Evolutionary conservation across 1,140 invertebrate species (phyloP), one percentile per base, ranked within the genome.

Genomic region (Coelopa frigida): DNA sequence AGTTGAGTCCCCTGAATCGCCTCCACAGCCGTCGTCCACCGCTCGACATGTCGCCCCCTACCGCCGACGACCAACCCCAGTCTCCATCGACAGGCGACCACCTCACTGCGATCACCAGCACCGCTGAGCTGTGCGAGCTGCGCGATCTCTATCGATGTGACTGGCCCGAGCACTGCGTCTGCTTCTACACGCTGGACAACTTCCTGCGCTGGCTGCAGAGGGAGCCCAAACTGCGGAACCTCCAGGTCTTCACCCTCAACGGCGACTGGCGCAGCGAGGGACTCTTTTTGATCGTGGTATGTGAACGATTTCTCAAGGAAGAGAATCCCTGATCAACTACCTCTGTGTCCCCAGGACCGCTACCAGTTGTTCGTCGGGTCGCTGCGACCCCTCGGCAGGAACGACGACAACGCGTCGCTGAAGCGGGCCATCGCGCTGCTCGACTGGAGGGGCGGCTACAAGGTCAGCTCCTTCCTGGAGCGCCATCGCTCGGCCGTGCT

Each of bases 291-390:
- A 45, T 68, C 50, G 45, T 68, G 50, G 63, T 66, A 40, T 29
- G 53, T 49, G n/a, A 44, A 11, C 6, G 22, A n/a, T 26, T 10
- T 14, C 12, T 26, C 5, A 22, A 24, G 14, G 21, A 12, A 26
- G 11, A 5, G 3, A n/a, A 15, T 32, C 5, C 22, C 35, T 20
- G 11, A 39, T n/a, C n/a, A n/a, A n/a, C 5, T 24, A 6, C 5
- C 6, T 15, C 17, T 46, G n/a, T n/a, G 12, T 39, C 4, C 29
- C 20, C 47, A 66, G 63, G 64, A 68, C 52, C 59, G 64, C 26
- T 68, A 67, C 53, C 64, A 68, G 32, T 27, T 68, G 2, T 68
- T 68, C 38, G 45, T 61, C 11, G 57, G 57, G 0, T 49, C 59
- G n/a, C 44, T 65, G 0, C 59, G 0, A n/a, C n/a, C n/a, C n/a